phyloP scores from a whole-genome alignment of 2,113 vertebrate genomes.

The Nicator chloris region DNA sequence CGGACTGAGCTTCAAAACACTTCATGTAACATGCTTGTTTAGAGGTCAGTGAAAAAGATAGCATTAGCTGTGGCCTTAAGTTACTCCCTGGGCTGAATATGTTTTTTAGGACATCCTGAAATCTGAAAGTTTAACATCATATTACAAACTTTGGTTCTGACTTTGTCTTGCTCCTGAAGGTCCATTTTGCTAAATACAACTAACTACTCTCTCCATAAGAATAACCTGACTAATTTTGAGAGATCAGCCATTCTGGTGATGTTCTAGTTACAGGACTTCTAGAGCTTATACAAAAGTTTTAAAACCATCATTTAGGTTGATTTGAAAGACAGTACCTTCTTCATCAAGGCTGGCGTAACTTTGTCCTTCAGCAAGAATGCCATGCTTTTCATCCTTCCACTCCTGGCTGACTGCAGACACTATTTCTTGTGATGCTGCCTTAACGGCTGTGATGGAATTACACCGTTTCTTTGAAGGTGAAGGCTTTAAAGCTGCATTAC shows the following conservation, averaged over 20 bases:
- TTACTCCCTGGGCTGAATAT: neutral
- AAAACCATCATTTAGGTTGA: neutral
- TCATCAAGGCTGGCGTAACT: constrained; percentile 94
- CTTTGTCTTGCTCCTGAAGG: neutral
- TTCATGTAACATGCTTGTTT: neutral
- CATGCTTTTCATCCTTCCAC: constrained; percentile 78
- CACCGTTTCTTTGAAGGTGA: constrained; percentile 92
- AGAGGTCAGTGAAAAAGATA: neutral
- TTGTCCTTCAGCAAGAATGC: constrained; percentile 82
- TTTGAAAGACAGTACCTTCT: constrained; percentile 78
- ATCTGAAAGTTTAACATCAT: neutral
- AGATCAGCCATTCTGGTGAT: neutral
- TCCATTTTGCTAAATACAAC: neutral
- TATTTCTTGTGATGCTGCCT: constrained; percentile 92
- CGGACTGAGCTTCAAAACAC: neutral
- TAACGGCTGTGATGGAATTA: constrained; percentile 89
- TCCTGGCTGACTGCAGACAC: constrained; percentile 82
- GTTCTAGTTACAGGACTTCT: neutral
- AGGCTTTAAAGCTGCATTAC: constrained; percentile 81
- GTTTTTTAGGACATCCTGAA: neutral
- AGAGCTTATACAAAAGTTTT: neutral
- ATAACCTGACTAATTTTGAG: neutral
- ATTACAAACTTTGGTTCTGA: neutral
- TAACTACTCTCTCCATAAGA: neutral
- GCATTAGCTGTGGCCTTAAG: neutral